These are phyloP conservation scores for Ochropacha duplaris DNA, from an alignment of 2,888 invertebrate genomes.

Conservation along the genomic window DNA sequence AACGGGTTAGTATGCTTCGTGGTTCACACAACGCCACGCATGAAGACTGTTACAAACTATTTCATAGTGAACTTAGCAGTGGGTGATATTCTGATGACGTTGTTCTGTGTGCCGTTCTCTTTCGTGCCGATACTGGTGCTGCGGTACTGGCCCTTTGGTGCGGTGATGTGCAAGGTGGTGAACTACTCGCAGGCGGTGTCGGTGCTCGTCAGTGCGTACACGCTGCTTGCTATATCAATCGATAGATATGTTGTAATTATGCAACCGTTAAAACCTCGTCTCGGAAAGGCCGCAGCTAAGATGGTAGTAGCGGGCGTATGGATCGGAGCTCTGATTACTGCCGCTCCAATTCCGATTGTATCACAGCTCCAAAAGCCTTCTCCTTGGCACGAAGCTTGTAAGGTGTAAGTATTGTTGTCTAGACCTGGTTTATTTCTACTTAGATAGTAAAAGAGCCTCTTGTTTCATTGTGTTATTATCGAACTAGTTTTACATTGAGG, in stretches of 20 bases:
- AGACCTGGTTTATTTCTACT: not conserved
- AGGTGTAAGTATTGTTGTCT: conserved; percentile 81
- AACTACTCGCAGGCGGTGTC: conserved; percentile 92
- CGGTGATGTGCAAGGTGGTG: conserved; percentile 90
- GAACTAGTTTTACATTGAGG: too few relatives aligned
- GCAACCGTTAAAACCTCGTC: conserved; percentile 91
- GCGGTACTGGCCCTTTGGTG: conserved; percentile 95
- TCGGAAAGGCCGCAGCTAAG: conserved; percentile 88
- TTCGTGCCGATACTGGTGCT: conserved; percentile 91
- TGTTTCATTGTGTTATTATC: too few relatives aligned
- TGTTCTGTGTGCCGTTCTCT: conserved; percentile 95
- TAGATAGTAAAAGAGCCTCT: too few relatives aligned
- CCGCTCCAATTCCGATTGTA: conserved; percentile 90
- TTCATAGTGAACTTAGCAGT: conserved; percentile 95
- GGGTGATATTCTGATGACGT: conserved; percentile 94
- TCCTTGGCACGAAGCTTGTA: conserved; percentile 84
- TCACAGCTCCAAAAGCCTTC: conserved; percentile 86
- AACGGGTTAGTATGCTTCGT: conserved; percentile 94
- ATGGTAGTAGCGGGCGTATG: conserved; percentile 88
- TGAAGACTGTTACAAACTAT: conserved; percentile 96
- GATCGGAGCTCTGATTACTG: conserved; percentile 89
- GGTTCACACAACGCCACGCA: conserved; percentile 91
- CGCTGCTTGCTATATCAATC: conserved; percentile 94
- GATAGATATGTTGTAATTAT: conserved; percentile 96
- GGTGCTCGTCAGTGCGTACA: conserved; percentile 93